Percentiles rank a stretch among this genome's conserved stretches.
phyloP scores from a whole-genome alignment of 2,113 vertebrate species.

The Zosterops japonicus region DNA sequence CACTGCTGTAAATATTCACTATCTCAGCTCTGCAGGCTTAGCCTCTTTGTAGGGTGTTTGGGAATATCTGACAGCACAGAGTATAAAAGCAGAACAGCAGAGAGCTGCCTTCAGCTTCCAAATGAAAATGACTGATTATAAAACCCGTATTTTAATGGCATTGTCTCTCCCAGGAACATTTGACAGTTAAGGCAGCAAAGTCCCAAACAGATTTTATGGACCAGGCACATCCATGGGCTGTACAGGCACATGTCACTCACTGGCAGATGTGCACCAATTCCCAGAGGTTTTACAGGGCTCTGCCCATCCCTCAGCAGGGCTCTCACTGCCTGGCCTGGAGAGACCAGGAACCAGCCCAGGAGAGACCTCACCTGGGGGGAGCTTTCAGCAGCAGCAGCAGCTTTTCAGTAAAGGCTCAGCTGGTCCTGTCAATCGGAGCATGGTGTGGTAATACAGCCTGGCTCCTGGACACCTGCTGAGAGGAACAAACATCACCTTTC shows the following conservation, averaged over 20 bases:
- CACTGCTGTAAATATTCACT: conserved; percentile 14
- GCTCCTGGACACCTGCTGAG: not conserved
- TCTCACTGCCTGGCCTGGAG: not conserved
- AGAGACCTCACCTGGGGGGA: not conserved
- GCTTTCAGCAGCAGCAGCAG: not conserved
- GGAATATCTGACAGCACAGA: not conserved
- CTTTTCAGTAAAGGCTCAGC: not conserved
- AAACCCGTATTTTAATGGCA: not conserved
- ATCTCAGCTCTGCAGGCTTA: conserved; percentile 16
- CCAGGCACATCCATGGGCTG: not conserved
- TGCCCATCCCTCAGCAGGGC: not conserved
- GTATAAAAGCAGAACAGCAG: not conserved
- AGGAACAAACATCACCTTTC: not conserved
- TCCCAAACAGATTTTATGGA: not conserved
- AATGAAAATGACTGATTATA: not conserved
- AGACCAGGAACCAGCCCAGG: not conserved
- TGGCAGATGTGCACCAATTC: accelerated
- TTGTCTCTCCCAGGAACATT: not conserved
- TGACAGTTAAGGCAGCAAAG: not conserved
- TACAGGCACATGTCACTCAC: not conserved
- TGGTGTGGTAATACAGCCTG: not conserved
- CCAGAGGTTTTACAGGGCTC: not conserved
- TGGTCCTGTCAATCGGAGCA: not conserved
- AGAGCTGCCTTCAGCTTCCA: conserved; percentile 11
- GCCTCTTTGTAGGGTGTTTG: conserved; percentile 3